Conservation (phyloP, 2,797 vertebrate species). For the Lagocephalus sceleratus region DNA sequence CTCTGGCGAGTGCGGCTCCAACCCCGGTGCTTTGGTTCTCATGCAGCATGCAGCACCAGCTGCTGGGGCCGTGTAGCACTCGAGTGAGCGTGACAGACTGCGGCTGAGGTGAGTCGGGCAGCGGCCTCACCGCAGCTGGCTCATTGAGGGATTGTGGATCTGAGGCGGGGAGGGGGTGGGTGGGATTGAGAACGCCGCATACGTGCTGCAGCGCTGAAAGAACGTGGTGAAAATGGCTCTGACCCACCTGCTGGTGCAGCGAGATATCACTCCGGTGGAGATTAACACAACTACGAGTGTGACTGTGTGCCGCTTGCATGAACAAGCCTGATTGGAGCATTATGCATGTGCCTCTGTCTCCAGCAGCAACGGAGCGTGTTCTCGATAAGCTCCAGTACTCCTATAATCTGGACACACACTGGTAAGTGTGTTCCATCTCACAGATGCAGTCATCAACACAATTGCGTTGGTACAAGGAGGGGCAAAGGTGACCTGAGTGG, state of each 20-base stretch:
- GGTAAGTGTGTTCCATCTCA: slow-evolving; percentile 1
- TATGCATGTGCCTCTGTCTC: slow-evolving; percentile 35
- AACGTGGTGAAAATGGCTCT: slow-evolving; percentile 37
- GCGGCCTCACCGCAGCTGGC: slow-evolving; percentile 27
- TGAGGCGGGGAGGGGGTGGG: slow-evolving; percentile 16
- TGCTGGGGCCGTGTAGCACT: slow-evolving; percentile 52
- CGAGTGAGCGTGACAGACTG: slow-evolving; percentile 59
- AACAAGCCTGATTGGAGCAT: slow-evolving; percentile 33
- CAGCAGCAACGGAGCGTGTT: slow-evolving; percentile 20
- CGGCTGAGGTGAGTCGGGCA: slow-evolving; percentile 51
- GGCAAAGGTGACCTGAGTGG: not conserved
- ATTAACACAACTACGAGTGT: slow-evolving; percentile 43
- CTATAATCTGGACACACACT: slow-evolving; percentile 21
- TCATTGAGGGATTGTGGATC: slow-evolving; percentile 31
- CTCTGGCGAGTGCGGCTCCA: slow-evolving; percentile 60
- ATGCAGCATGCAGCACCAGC: slow-evolving; percentile 51
- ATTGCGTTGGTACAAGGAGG: slow-evolving; percentile 4
- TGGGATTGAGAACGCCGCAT: slow-evolving; percentile 32
- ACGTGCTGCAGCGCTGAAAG: slow-evolving; percentile 28
- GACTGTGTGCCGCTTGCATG: slow-evolving; percentile 39
- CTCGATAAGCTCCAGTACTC: slow-evolving; percentile 22
- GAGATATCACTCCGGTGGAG: slow-evolving; percentile 60
- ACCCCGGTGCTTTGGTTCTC: slow-evolving; percentile 56
- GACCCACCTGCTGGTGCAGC: slow-evolving; percentile 57
- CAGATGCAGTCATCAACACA: slow-evolving; percentile 2